Conservation (phyloP, 1,140 invertebrate genomes). For the Achroia grisella region DNA sequence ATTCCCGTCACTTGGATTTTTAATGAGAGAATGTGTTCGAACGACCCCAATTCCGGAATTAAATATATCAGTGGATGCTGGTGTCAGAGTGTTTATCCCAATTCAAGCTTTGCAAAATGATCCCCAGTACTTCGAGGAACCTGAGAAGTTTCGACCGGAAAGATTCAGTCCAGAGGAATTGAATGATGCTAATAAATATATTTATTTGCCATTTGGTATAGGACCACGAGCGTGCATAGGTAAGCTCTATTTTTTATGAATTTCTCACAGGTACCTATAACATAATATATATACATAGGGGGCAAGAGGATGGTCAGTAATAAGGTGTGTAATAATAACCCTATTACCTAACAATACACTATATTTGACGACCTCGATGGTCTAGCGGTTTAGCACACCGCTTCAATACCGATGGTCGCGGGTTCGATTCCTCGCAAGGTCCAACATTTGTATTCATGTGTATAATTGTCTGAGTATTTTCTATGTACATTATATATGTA, state of each 20-base stretch:
- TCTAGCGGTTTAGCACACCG: too few species aligned
- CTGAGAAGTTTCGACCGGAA: constrained; percentile 74
- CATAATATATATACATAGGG: too few species aligned
- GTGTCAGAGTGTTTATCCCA: constrained; percentile 68
- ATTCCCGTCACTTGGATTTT: constrained; percentile 47
- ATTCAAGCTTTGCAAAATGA: constrained; percentile 75
- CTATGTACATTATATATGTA: too few species aligned
- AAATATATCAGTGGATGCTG: constrained; percentile 51
- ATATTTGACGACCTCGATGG: too few species aligned
- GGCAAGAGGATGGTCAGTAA: too few species aligned
- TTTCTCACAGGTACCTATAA: too few species aligned
- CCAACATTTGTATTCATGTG: too few species aligned
- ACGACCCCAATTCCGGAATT: constrained; percentile 51
- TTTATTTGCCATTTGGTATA: neutral
- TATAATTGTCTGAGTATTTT: too few species aligned
- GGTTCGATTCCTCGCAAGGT: too few species aligned
- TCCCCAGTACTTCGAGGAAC: constrained; percentile 67
- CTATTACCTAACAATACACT: too few species aligned
- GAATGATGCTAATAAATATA: neutral
- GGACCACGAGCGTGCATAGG: constrained; percentile 1
- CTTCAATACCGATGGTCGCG: too few species aligned
- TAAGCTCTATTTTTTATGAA: neutral
- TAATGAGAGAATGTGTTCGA: constrained; percentile 42
- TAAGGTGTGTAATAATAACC: too few species aligned
- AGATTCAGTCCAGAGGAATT: constrained; percentile 63